Evolutionary conservation across 2,888 invertebrate species (phyloP), one percentile per base, ranked within the genome.

Genomic region (Apotomis turbidana): DNA sequence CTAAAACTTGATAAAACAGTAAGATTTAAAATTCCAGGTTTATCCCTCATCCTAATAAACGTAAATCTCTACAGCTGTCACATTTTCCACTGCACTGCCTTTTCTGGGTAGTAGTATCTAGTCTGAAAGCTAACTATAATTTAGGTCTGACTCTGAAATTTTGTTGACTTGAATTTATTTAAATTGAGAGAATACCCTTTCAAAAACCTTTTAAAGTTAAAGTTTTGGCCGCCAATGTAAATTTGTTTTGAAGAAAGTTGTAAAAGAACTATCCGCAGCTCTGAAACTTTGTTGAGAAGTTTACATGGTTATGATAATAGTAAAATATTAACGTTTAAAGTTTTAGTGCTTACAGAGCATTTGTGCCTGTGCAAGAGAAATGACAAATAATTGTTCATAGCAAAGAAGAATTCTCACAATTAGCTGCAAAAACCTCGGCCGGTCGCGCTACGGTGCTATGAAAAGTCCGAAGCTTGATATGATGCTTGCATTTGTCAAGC

Each of bases 71-170:
- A 55, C 55, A 46, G 54, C 51, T 71, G 60, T 55, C 60, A 60
- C 66, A 71, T 60, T 60, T 64, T 64, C 52, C 49, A 41, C 66
- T 66, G 71, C 71, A 66, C 44, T 51, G 27, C 12, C 8, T 51
- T 52, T 44, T 59, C 36, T 38, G 41, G 57, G 51, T 51, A 52
- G 52, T n/a, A 58, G 54, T 66, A 12, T 54, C n/a, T n/a, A n/a
- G n/a, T n/a, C 63, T 36, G 12, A 66, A 55, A 71, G 46, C 66
- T 38, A 46, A 49, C 46, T 36, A 54, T 59, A 60, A 64, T 64
- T 70, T 54, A 59, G 38, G 27, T 57, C 41, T 10, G 62, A 57
- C 38, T 64, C 41, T 5, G 27, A 70, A 63, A 51, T 62, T 52
- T 55, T 49, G 61, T 46, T 61, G 12, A 55, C n/a, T 61, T 54